Percentiles rank a stretch among this genome's conserved stretches.
phyloP scores from a whole-genome alignment of 2,888 invertebrate species.

The Aphodius granarius region DNA sequence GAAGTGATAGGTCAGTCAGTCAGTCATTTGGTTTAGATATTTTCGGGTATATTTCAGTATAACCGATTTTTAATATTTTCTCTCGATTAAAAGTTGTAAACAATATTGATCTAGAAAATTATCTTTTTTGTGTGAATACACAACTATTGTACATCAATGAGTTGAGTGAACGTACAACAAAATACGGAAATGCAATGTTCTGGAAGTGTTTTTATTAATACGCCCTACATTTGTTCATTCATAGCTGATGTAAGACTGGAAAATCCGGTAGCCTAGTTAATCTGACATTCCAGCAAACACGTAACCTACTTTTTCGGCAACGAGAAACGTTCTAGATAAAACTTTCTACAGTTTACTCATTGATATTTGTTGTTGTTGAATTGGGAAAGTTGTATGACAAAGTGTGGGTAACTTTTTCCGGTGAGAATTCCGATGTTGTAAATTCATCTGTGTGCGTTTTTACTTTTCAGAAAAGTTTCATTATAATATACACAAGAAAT shows the following conservation, averaged over 20 bases:
- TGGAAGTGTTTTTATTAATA: background rate
- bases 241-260: background rate
- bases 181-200: background rate
- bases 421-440: too few relatives aligned
- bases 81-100: too few relatives aligned
- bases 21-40: background rate
- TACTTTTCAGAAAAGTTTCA: too few relatives aligned
- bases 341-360: background rate
- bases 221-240: background rate
- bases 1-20: background rate
- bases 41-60: too few relatives aligned
- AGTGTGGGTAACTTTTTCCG: background rate
- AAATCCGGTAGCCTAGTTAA: background rate
- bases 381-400: background rate
- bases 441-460: background rate
- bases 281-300: background rate
- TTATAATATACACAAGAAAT: too few relatives aligned
- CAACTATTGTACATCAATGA: too few relatives aligned
- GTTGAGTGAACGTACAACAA: background rate
- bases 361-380: background rate
- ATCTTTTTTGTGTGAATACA: too few relatives aligned
- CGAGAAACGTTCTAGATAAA: background rate
- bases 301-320: background rate
- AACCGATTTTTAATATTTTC: too few relatives aligned
- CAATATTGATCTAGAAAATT: too few relatives aligned